Conservation (phyloP, 2,797 vertebrate genomes). For the Cygnus olor region DNA sequence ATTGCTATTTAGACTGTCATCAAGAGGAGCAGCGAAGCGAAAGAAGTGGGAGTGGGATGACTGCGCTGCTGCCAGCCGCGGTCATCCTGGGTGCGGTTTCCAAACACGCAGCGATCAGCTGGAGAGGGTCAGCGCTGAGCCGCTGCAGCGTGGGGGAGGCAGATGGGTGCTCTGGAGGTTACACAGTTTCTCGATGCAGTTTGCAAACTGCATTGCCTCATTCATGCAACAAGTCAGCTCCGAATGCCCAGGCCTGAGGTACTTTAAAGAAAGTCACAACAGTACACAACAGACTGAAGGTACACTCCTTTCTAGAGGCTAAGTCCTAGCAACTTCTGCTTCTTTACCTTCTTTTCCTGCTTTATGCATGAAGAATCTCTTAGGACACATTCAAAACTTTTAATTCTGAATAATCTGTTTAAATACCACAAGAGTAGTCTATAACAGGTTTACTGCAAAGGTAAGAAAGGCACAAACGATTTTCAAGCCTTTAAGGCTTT, state of each 20-base stretch:
- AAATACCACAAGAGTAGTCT: neutral
- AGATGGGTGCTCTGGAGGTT: fast-evolving
- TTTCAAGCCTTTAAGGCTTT: neutral
- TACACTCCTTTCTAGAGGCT: neutral
- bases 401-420: neutral
- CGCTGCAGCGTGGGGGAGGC: fast-evolving
- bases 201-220: neutral
- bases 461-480: neutral
- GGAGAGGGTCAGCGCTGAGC: neutral
- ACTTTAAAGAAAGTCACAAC: neutral
- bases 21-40: neutral
- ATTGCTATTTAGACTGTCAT: neutral
- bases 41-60: neutral
- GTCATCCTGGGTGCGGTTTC: neutral
- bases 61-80: neutral
- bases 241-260: no score
- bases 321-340: neutral
- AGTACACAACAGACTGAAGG: fast-evolving
- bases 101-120: neutral
- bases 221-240: neutral
- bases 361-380: neutral
- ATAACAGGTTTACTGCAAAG: neutral
- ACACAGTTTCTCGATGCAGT: neutral
- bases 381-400: neutral
- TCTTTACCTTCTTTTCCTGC: neutral